These are phyloP conservation scores for Puma concolor DNA, from an alignment of 2,113 vertebrate genomes.

Conservation along the genomic window DNA sequence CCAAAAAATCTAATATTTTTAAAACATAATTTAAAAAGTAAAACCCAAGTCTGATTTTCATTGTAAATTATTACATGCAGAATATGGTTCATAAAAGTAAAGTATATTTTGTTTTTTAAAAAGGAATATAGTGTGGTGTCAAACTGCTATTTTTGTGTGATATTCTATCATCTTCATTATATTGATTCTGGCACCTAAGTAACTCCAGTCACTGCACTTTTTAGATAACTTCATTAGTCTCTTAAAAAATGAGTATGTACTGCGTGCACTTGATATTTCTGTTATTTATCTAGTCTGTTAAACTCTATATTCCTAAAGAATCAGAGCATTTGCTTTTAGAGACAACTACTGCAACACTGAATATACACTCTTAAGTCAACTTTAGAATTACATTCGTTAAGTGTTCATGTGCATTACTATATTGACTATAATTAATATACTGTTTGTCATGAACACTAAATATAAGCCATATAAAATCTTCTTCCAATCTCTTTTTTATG, in stretches of 20 bases:
- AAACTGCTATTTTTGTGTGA: slow-evolving; percentile 46
- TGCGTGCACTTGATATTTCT: not conserved
- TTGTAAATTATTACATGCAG: slow-evolving; percentile 35
- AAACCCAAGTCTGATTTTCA: slow-evolving; percentile 62
- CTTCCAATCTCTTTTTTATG: slow-evolving; percentile 22
- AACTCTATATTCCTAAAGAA: not conserved
- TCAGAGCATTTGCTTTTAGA: not conserved
- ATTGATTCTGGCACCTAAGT: slow-evolving; percentile 57
- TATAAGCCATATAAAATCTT: slow-evolving; percentile 43
- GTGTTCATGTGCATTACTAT: not conserved
- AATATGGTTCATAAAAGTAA: slow-evolving; percentile 30
- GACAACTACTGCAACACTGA: slow-evolving; percentile 20
- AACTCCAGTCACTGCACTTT: slow-evolving; percentile 18
- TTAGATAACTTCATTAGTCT: slow-evolving; percentile 45
- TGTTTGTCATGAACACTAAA: not conserved
- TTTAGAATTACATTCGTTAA: slow-evolving; percentile 22
- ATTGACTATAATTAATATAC: not conserved
- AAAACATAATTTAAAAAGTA: slow-evolving; percentile 30
- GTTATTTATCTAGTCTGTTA: slow-evolving; percentile 31
- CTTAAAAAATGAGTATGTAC: slow-evolving; percentile 5
- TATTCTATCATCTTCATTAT: slow-evolving; percentile 49
- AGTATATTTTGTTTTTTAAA: not conserved
- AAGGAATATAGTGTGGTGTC: slow-evolving; percentile 28
- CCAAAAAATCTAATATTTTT: slow-evolving; percentile 10
- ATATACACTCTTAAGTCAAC: slow-evolving; percentile 11